Evolutionary conservation across 2,888 invertebrate genomes (phyloP), one percentile per base, ranked within the genome.

Genomic region (Amiota mariae): DNA sequence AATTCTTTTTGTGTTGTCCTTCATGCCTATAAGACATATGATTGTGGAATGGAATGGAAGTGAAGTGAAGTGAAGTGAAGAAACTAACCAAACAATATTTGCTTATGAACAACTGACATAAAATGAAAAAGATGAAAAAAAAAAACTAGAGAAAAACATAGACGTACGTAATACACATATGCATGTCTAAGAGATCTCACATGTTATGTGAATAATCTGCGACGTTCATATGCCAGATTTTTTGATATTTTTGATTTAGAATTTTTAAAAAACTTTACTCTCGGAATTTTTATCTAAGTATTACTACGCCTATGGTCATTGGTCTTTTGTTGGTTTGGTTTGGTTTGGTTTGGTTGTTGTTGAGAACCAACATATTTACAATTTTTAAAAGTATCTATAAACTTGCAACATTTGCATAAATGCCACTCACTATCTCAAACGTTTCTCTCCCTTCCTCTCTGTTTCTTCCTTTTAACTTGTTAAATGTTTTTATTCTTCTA

Each of bases 381-480:
- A 36, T 54, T 9, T n/a, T 36, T 54, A 54, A 54, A 54, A 59
- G 2, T 82, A 36, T 36, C 36, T 36, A 81, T 82, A 82, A 85
- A 85, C 80, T 82, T 84, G 84, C 82, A 78, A 80, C 78, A 82
- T 82, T 82, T 82, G 78, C 82, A 85, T 82, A 82, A 82, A 82
- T 59, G 59, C 59, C 59, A 59, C 18, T 59, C 20, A 36, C 36
- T 36, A 36, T 36, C 6, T 36, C 36, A n/a, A 54, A 54, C 12
- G 12, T n/a, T 2, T n/a, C 12, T 54, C 10, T 54, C 24, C 3
- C 3, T n/a, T 6, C 10, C 10, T 54, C 24, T 24, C 3, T 24
- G 8, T 54, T 6, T 36, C 8, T 36, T 12, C 6, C 15, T 12
- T 18, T 12, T 18, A 59, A 24, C 18, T 12, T 20, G 59, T 59